Conservation (phyloP, 2,113 vertebrate genomes). For the Tragelaphus imberbis region DNA sequence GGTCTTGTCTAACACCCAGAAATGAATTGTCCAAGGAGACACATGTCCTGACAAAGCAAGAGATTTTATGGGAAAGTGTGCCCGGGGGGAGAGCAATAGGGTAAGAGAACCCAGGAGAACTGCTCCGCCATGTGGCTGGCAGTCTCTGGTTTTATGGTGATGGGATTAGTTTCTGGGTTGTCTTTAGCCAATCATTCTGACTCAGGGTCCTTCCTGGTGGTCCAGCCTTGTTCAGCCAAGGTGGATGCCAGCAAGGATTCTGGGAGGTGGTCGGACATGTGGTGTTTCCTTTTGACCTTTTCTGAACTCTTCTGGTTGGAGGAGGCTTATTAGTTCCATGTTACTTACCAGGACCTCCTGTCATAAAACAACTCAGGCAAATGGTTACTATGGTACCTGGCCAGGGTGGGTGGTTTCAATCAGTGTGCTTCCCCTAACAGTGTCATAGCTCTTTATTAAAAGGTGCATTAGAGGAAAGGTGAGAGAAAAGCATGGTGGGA, state of each 20-base stretch:
- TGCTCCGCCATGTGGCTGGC: background rate
- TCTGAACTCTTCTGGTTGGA: background rate
- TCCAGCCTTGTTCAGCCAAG: background rate
- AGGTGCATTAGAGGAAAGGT: accelerated
- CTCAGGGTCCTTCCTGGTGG: background rate
- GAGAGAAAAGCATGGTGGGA: background rate
- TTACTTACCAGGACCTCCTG: background rate
- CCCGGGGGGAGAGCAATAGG: accelerated
- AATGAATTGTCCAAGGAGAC: background rate
- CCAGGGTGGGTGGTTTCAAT: background rate
- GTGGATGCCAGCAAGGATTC: background rate
- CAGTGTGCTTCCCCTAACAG: background rate
- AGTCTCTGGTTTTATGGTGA: background rate
- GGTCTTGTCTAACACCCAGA: background rate
- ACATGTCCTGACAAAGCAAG: background rate
- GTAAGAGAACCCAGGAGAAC: background rate
- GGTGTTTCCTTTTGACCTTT: background rate
- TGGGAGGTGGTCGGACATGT: background rate
- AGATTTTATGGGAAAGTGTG: background rate
- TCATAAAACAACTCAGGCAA: background rate
- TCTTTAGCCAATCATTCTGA: background rate
- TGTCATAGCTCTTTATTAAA: background rate
- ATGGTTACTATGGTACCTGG: background rate
- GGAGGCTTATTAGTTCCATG: background rate
- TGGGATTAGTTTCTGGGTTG: background rate